A percentile compares a stretch with the other conserved stretches of the same genome.
These are phyloP conservation scores for Hestina assimilis DNA, from an alignment of 1,140 invertebrate species.

Conservation along the genomic window DNA sequence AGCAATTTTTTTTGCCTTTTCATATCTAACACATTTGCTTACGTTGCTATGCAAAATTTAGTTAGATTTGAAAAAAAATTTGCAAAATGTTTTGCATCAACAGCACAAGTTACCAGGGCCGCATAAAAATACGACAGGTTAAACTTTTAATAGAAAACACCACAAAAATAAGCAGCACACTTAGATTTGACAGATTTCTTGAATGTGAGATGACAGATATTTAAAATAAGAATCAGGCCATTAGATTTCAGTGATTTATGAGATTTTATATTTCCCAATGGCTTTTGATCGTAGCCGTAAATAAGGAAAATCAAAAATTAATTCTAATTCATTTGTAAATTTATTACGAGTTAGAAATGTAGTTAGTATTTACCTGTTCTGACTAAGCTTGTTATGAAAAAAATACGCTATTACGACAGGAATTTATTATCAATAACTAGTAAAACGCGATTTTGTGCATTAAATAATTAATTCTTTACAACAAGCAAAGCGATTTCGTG, in stretches of 20 bases:
- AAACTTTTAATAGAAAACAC: not conserved
- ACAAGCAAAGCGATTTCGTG: too few species aligned
- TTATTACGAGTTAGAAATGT: not conserved
- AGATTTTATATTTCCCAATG: too few species aligned
- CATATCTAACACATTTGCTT: not conserved
- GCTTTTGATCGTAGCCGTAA: not conserved
- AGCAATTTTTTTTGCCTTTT: not conserved
- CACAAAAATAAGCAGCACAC: too few species aligned
- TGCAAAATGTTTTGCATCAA: not conserved
- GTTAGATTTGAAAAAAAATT: not conserved
- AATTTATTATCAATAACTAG: not conserved
- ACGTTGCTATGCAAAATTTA: not conserved
- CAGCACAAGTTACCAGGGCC: not conserved
- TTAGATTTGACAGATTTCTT: too few species aligned
- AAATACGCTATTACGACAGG: not conserved
- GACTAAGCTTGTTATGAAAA: not conserved
- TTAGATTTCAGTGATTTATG: too few species aligned
- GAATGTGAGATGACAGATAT: too few species aligned
- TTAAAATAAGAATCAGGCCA: too few species aligned
- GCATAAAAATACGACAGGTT: not conserved
- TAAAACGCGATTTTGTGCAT: not conserved
- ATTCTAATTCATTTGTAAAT: not conserved
- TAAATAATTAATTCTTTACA: not conserved
- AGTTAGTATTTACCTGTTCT: constrained; percentile 2
- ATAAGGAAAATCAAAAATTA: not conserved